Conservation (phyloP, 2,888 invertebrate species). For the Pollenia labialis region DNA sequence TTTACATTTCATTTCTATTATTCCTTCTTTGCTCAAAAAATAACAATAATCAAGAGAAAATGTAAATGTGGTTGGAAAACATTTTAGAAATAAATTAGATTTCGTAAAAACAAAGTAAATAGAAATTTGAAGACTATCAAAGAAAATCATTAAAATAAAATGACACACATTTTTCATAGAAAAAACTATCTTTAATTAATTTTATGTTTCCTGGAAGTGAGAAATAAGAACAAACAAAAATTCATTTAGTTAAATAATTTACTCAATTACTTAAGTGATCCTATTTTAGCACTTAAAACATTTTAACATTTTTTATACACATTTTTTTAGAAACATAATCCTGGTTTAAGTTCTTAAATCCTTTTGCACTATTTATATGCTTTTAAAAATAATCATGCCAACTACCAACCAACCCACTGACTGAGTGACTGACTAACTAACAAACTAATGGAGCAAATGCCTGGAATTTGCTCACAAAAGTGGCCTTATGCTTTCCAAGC, state of each 20-base stretch:
- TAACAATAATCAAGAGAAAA: conserved; percentile 26
- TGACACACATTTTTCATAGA: neutral
- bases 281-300: neutral
- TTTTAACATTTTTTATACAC: neutral
- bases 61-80: conserved; percentile 32
- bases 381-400: conserved; percentile 27
- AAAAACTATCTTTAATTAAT: too few relatives aligned
- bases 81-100: conserved; percentile 22
- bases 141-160: neutral
- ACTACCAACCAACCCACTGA: neutral
- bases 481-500: conserved; percentile 62
- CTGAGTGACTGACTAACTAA: neutral
- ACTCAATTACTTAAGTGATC: conserved; percentile 23
- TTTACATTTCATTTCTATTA: conserved; percentile 42
- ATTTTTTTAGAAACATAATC: neutral
- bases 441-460: neutral
- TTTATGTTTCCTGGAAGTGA: neutral
- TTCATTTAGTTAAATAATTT: conserved; percentile 14
- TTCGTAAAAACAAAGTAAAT: conserved; percentile 1
- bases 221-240: neutral
- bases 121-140: neutral
- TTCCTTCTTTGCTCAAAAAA: conserved; percentile 15
- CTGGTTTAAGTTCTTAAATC: conserved; percentile 14
- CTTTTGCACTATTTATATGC: conserved; percentile 10
- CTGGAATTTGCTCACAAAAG: conserved; percentile 51